phyloP scores from a whole-genome alignment of 2,113 vertebrate genomes.

The Aphyosemion australe region DNA sequence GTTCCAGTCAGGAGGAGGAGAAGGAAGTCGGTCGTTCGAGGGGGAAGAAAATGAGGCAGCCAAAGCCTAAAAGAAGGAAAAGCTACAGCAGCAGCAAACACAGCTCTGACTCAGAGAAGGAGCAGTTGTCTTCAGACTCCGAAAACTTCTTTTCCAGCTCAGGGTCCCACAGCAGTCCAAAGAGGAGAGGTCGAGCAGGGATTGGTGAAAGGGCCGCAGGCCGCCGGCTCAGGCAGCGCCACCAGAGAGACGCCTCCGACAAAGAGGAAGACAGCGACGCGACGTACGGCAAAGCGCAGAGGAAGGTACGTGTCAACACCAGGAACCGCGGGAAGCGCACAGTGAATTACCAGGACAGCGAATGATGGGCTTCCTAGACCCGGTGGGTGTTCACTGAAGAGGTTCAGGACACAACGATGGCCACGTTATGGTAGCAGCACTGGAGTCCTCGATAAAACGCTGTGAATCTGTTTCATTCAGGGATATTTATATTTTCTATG shows the following conservation, averaged over 20 bases:
- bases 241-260: constrained; percentile 36
- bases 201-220: constrained; percentile 33
- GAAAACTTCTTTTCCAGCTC: constrained; percentile 69
- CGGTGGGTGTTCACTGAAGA: constrained; percentile 70
- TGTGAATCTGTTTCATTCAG: constrained; percentile 87
- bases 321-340: constrained; percentile 79
- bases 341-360: constrained; percentile 79
- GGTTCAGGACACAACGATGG: constrained; percentile 73
- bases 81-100: constrained; percentile 65
- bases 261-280: constrained; percentile 73
- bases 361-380: constrained; percentile 62
- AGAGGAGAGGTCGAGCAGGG: constrained; percentile 52
- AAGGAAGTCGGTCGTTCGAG: neutral
- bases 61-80: constrained; percentile 59
- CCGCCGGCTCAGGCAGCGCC: constrained; percentile 44
- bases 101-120: constrained; percentile 64
- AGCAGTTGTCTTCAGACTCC: constrained; percentile 59
- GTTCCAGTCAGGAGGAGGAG: constrained; percentile 41
- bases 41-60: constrained; percentile 20
- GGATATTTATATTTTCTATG: constrained; percentile 88
- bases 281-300: constrained; percentile 28
- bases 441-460: constrained; percentile 81
- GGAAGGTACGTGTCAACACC: constrained; percentile 70
- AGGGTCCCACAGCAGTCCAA: constrained; percentile 74
- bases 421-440: constrained; percentile 80